These are phyloP conservation scores for Drosophila anceps DNA, from an alignment of 2,888 invertebrate genomes.

Conservation along the genomic window DNA sequence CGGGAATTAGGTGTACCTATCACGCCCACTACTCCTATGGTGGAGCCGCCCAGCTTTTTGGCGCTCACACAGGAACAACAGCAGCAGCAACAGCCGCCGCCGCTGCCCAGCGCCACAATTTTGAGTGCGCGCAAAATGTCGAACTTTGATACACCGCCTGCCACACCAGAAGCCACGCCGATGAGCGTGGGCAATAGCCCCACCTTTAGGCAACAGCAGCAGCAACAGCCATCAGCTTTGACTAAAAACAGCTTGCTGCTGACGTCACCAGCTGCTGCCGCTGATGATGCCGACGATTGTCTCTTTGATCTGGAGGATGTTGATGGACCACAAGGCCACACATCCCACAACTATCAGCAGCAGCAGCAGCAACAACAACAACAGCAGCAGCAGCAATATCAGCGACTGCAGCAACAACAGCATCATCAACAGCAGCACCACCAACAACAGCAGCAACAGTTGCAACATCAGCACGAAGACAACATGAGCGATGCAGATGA, in stretches of 20 bases:
- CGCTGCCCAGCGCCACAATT: slow-evolving; percentile 50
- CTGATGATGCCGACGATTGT: slow-evolving; percentile 88
- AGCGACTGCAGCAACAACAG: slow-evolving; percentile 32
- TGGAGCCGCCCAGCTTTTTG: slow-evolving; percentile 60
- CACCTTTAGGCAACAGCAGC: slow-evolving; percentile 83
- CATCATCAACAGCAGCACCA: slow-evolving; percentile 48
- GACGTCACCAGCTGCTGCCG: slow-evolving; percentile 34
- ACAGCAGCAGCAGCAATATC: slow-evolving; percentile 43
- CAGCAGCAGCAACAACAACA: slow-evolving; percentile 41
- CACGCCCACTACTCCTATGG: slow-evolving; percentile 76
- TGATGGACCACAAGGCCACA: slow-evolving; percentile 54
- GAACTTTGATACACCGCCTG: slow-evolving; percentile 85
- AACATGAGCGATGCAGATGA: slow-evolving; percentile 89
- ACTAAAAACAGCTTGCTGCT: slow-evolving; percentile 17
- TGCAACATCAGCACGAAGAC: slow-evolving; percentile 48
- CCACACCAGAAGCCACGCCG: slow-evolving; percentile 85
- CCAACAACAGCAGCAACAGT: slow-evolving; percentile 6
- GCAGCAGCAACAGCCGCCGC: slow-evolving; percentile 45
- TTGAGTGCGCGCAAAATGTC: slow-evolving; percentile 78
- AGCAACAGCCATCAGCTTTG: slow-evolving; percentile 25
- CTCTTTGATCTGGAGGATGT: slow-evolving; percentile 92
- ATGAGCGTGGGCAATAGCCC: slow-evolving; percentile 86
- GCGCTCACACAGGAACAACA: slow-evolving; percentile 33
- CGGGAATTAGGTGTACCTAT: slow-evolving; percentile 75
- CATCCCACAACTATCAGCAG: slow-evolving; percentile 39